These are phyloP conservation scores for Caprella mutica DNA, from an alignment of 2,888 invertebrate species.

Conservation along the genomic window DNA sequence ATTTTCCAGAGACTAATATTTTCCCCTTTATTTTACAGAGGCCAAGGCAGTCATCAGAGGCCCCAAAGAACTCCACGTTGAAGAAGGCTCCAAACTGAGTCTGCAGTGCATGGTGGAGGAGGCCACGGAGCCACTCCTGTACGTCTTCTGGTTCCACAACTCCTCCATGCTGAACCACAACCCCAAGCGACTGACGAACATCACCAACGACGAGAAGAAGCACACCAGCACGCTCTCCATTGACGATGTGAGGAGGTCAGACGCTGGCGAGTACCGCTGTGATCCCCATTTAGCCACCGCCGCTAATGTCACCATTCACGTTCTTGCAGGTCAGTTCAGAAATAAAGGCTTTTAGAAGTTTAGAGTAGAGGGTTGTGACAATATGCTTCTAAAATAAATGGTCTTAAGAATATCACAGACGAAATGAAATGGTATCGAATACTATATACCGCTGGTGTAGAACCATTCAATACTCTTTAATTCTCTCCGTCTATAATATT, in stretches of 20 bases:
- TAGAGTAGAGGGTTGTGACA: too few species aligned
- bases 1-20: too few species aligned
- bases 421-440: too few species aligned
- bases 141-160: slow-evolving; percentile 29
- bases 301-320: slow-evolving; percentile 18
- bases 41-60: slow-evolving; percentile 20
- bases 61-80: slow-evolving; percentile 20
- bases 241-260: slow-evolving; percentile 12
- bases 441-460: too few species aligned
- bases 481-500: too few species aligned
- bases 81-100: slow-evolving; percentile 17
- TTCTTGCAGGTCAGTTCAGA: slow-evolving; percentile 12
- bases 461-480: too few species aligned
- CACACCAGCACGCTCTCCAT: slow-evolving; percentile 15
- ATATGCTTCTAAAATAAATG: too few species aligned
- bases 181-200: slow-evolving; percentile 12
- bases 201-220: slow-evolving; percentile 6
- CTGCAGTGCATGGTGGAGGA: slow-evolving; percentile 22
- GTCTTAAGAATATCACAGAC: too few species aligned
- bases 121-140: slow-evolving; percentile 18
- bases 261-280: slow-evolving; percentile 20
- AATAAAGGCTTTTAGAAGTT: too few species aligned
- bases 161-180: slow-evolving; percentile 22
- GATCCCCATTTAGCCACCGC: slow-evolving; percentile 19
- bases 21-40: slow-evolving; percentile 20